Evolutionary conservation across 2,113 vertebrate species (phyloP).

Genomic region (Paramisgurnus dabryanus): DNA sequence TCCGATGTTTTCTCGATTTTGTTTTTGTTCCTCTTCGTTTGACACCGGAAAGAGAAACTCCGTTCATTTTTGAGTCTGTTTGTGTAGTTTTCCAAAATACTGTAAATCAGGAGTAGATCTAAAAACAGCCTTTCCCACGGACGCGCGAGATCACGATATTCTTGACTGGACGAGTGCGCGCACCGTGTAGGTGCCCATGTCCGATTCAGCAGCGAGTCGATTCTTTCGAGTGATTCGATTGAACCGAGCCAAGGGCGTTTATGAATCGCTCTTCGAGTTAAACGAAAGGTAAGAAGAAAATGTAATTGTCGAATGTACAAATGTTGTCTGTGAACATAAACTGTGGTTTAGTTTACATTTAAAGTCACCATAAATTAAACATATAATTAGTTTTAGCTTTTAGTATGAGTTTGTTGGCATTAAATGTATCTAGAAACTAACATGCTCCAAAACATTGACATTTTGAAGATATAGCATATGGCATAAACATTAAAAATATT

Average conservation of each 20-base stretch:
- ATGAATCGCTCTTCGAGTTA: neutral
- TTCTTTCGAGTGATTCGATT: neutral
- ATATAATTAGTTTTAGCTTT: no score
- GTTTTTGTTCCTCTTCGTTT: neutral
- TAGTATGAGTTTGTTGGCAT: no score
- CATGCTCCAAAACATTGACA: no score
- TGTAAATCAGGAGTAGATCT: neutral
- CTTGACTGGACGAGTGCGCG: neutral
- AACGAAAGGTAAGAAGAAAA: no score
- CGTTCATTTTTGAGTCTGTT: slow-evolving; percentile 19
- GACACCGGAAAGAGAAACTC: neutral
- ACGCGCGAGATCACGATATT: neutral
- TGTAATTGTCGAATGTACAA: no score
- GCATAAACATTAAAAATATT: no score
- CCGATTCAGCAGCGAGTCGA: neutral
- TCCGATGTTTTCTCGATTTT: slow-evolving; percentile 1
- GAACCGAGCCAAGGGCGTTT: neutral
- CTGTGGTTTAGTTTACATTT: no score
- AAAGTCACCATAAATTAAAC: no score
- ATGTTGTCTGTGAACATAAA: no score
- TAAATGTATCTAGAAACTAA: no score
- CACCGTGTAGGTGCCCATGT: neutral
- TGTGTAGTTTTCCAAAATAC: neutral
- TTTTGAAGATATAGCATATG: no score
- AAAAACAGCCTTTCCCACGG: neutral